Percentiles rank a stretch among this genome's conserved stretches.
phyloP scores from a whole-genome alignment of 2,888 invertebrate species.

The Phalera bucephala region DNA sequence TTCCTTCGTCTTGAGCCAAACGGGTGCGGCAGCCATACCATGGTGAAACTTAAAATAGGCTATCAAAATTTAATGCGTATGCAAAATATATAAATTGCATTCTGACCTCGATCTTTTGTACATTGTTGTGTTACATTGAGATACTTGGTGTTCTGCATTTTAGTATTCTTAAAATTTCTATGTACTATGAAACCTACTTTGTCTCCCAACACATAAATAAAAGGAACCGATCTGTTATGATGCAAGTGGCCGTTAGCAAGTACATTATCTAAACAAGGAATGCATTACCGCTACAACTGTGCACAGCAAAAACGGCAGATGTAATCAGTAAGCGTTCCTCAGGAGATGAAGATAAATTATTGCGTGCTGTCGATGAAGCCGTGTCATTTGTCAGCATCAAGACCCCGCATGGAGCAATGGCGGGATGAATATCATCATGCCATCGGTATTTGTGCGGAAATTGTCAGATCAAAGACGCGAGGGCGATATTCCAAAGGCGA shows the following conservation, averaged over 20 bases:
- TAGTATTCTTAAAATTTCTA: too few relatives aligned
- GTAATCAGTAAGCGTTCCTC: conserved; percentile 37
- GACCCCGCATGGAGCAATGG: conserved; percentile 4
- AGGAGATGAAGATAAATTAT: conserved; percentile 49
- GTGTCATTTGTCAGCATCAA: conserved; percentile 25
- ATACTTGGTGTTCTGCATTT: too few relatives aligned
- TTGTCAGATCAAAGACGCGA: not conserved
- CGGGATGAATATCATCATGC: conserved; percentile 4
- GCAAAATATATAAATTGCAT: too few relatives aligned
- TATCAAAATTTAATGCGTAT: too few relatives aligned
- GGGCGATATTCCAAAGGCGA: not conserved
- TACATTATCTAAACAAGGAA: conserved; percentile 33
- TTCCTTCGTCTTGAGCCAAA: too few relatives aligned
- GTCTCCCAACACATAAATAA: too few relatives aligned
- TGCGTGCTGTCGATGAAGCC: conserved; percentile 34
- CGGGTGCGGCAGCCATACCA: too few relatives aligned
- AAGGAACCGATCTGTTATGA: conserved; percentile 7
- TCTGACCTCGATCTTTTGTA: too few relatives aligned
- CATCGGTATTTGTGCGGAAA: not conserved
- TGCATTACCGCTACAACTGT: conserved; percentile 31
- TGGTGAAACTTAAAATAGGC: too few relatives aligned
- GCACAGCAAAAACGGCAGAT: conserved; percentile 48
- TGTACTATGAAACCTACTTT: too few relatives aligned
- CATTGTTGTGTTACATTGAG: too few relatives aligned
- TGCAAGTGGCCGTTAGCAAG: conserved; percentile 7